Percentiles rank a stretch among this genome's conserved stretches.
These are phyloP conservation scores for Neotragus pygmaeus DNA, from an alignment of 2,113 vertebrate species.

Conservation along the genomic window DNA sequence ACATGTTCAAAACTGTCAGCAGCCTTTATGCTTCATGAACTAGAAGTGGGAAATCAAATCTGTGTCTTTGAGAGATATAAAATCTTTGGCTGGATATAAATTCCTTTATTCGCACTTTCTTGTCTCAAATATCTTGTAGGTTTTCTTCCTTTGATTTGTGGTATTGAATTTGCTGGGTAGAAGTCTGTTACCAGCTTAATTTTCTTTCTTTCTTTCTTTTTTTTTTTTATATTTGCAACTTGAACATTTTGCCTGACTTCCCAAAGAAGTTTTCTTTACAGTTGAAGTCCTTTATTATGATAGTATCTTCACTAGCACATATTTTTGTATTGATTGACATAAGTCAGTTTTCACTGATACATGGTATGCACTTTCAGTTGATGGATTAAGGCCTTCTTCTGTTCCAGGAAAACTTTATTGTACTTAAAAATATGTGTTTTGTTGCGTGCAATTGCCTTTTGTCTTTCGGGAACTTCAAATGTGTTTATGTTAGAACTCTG, in stretches of 20 bases:
- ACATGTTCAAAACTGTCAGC: neutral
- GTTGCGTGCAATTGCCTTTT: neutral
- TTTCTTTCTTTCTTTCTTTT: neutral
- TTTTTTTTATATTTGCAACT: neutral
- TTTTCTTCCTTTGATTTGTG: neutral
- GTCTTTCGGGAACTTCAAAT: neutral
- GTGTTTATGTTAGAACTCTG: neutral
- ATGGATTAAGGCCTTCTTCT: neutral
- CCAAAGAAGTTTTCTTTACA: neutral
- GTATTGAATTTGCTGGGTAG: neutral
- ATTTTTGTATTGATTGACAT: neutral
- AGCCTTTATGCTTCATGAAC: constrained; percentile 3
- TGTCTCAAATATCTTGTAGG: neutral
- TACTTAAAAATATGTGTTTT: neutral
- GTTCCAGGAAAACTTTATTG: neutral
- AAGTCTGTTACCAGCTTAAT: neutral
- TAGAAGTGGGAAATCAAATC: neutral
- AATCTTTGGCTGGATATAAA: neutral
- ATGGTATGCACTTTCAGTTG: neutral
- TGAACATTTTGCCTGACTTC: neutral
- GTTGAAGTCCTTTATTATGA: neutral
- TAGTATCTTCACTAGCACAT: neutral
- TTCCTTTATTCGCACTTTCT: neutral
- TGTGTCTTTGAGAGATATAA: neutral
- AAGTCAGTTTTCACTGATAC: neutral